Conservation (phyloP, 2,888 invertebrate species). For the Lithodes maja region DNA sequence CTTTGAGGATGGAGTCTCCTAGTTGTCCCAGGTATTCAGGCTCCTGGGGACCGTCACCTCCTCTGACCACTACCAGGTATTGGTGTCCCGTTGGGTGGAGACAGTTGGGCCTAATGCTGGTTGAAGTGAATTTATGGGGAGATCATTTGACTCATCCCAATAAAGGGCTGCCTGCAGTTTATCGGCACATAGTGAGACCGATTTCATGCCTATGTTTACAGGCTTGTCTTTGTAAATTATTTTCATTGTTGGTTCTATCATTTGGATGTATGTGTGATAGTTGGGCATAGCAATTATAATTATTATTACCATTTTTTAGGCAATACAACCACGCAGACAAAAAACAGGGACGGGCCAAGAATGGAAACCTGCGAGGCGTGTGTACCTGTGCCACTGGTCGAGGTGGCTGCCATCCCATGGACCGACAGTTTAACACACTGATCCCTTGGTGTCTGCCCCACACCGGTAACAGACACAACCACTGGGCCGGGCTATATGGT, state of each 20-base stretch:
- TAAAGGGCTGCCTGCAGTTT: too few species aligned
- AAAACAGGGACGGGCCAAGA: constrained; percentile 77
- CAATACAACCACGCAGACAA: constrained; percentile 78
- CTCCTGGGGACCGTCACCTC: too few species aligned
- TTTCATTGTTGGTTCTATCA: not conserved
- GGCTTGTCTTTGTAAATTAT: not conserved
- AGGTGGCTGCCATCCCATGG: constrained; percentile 80
- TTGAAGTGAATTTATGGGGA: too few species aligned
- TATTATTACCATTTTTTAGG: constrained; percentile 73
- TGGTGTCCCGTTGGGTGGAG: too few species aligned
- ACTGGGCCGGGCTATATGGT: constrained; percentile 90
- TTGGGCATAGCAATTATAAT: not conserved
- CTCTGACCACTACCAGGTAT: too few species aligned
- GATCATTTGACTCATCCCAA: too few species aligned
- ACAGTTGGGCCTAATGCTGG: too few species aligned
- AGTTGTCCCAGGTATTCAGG: too few species aligned
- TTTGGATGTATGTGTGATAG: not conserved
- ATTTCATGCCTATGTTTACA: too few species aligned
- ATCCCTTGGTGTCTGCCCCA: constrained; percentile 94
- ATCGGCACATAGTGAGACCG: too few species aligned
- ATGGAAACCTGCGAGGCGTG: constrained; percentile 81
- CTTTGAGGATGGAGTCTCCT: too few species aligned
- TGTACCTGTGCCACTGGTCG: constrained; percentile 82
- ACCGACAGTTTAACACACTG: constrained; percentile 87
- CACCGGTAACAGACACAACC: constrained; percentile 88